Percentiles rank a stretch among this genome's conserved stretches.
phyloP scores from a whole-genome alignment of 1,140 invertebrate genomes.

The Tribolium madens region DNA sequence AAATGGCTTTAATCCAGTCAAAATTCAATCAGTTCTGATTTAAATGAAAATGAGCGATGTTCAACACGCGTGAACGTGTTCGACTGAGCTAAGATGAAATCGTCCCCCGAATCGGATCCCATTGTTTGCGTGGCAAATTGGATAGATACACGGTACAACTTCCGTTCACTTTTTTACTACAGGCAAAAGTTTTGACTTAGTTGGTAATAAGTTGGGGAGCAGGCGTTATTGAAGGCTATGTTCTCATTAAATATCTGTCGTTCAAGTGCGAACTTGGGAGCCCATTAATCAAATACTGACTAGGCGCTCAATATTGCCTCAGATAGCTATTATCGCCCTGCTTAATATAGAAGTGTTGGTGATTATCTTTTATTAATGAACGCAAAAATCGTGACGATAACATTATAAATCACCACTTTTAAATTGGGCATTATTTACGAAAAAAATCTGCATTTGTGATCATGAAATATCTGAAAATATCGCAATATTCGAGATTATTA shows the following conservation, averaged over 20 bases:
- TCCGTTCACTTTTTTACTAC: neutral
- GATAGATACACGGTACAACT: constrained; percentile 28
- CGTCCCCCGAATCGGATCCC: neutral
- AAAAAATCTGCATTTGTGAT: neutral
- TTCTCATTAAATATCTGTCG: constrained; percentile 39
- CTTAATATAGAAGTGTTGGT: constrained; percentile 36
- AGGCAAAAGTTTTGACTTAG: neutral
- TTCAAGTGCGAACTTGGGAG: constrained; percentile 33
- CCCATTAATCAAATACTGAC: constrained; percentile 38
- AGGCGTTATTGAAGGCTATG: constrained; percentile 27
- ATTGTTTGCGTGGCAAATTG: constrained; percentile 31
- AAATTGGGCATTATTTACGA: constrained; percentile 3
- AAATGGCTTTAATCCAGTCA: constrained; percentile 14
- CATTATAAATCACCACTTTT: constrained; percentile 11
- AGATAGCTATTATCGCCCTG: constrained; percentile 30
- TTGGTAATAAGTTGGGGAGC: constrained; percentile 29
- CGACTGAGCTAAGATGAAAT: constrained; percentile 26
- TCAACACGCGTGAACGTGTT: constrained; percentile 27
- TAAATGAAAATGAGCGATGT: constrained; percentile 37
- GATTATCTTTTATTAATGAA: constrained; percentile 35
- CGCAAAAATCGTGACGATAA: constrained; percentile 13
- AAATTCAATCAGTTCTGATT: constrained; percentile 29
- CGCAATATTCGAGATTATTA: neutral
- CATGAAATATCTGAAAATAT: neutral
- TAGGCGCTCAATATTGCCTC: constrained; percentile 25